phyloP scores from a whole-genome alignment of 2,888 invertebrate species.

The Ctena decussata region DNA sequence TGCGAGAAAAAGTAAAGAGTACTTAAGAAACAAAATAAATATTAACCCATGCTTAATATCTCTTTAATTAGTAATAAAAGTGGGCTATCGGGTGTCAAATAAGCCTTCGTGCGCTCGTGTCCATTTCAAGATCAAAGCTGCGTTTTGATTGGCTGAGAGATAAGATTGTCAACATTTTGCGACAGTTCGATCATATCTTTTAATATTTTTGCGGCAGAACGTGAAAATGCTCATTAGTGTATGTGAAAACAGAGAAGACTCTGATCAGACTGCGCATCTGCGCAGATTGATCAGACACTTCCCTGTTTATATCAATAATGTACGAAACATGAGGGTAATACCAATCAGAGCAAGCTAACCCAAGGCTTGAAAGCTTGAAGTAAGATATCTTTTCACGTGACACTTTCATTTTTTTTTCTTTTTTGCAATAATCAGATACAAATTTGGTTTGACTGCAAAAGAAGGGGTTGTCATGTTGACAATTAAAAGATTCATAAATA shows the following conservation, averaged over 20 bases:
- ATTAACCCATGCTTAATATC: conserved; percentile 7
- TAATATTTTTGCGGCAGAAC: too few relatives aligned
- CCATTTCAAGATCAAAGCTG: conserved; percentile 4
- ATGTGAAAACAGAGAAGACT: too few relatives aligned
- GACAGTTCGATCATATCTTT: conserved; percentile 10
- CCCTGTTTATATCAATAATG: too few relatives aligned
- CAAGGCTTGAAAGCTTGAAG: too few relatives aligned
- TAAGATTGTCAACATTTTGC: conserved; percentile 7
- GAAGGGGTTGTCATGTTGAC: neutral
- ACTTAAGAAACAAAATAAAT: conserved; percentile 5
- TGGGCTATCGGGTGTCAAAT: neutral
- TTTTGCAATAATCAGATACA: neutral
- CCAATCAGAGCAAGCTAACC: too few relatives aligned
- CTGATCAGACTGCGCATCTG: too few relatives aligned
- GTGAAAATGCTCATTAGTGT: too few relatives aligned
- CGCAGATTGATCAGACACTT: too few relatives aligned
- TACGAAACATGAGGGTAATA: too few relatives aligned
- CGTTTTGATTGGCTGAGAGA: neutral
- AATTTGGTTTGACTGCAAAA: neutral
- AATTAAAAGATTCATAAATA: neutral
- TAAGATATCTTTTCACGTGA: too few relatives aligned
- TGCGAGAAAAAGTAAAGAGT: neutral
- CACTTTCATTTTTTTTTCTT: too few relatives aligned
- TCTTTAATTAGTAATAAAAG: conserved; percentile 14
- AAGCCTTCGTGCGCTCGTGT: neutral